Evolutionary conservation across 2,888 invertebrate species (phyloP).

Genomic region (Linnaemya tessellans): DNA sequence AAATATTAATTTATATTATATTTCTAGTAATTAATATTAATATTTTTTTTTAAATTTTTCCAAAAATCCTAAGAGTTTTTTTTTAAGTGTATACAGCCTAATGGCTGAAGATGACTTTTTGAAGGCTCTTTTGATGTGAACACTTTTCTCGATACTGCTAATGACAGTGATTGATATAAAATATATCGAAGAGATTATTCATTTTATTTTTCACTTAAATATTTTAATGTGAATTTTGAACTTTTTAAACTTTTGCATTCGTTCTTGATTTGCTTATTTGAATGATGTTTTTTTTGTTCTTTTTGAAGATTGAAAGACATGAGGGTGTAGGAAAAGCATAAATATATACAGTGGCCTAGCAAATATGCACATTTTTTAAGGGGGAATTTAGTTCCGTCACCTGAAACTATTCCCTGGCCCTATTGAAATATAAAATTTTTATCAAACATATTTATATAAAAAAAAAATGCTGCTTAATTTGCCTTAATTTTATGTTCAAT

Average conservation of each 20-base stretch:
- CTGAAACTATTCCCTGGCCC: no score
- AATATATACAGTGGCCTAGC: background rate
- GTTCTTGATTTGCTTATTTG: conserved; percentile 3
- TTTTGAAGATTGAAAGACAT: background rate
- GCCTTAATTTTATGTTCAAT: no score
- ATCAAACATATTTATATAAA: no score
- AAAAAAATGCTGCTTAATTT: no score
- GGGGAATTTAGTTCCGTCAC: no score
- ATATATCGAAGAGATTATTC: conserved; percentile 15
- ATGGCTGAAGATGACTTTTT: background rate
- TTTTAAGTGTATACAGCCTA: background rate
- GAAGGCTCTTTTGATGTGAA: conserved; percentile 27
- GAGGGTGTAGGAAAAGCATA: background rate
- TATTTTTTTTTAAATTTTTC: background rate
- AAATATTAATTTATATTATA: background rate
- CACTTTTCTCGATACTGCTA: conserved; percentile 11
- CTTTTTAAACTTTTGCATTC: conserved; percentile 6
- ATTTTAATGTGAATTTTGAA: conserved; percentile 14
- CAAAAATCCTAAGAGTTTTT: background rate
- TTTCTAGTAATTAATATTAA: conserved; percentile 13
- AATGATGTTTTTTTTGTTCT: background rate
- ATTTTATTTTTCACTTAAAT: background rate
- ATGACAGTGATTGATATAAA: conserved; percentile 29
- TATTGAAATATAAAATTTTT: no score
- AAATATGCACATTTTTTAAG: background rate